Evolutionary conservation across 2,888 invertebrate species (phyloP), one percentile per base, ranked within the genome.

Genomic region (Oxyteleia sp.): DNA sequence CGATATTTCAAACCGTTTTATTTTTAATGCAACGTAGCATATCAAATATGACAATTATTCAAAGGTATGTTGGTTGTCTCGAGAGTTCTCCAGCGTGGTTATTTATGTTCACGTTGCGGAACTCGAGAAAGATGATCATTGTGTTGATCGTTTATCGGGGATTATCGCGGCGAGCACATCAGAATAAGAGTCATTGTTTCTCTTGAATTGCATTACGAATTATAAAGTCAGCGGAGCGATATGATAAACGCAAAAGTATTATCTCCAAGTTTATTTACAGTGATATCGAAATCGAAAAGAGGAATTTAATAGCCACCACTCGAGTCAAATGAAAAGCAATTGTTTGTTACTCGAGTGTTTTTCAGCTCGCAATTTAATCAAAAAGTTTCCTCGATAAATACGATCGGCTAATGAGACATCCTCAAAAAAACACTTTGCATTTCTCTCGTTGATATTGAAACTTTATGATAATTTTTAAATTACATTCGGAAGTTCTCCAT

Each of bases 71-170:
- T 59, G 51, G 38, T 18, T 68, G 66, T 49, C 59, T 59, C 23
- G 41, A 59, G 18, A 68, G 43, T 66, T 61, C 35, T 64, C 18
- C 61, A 61, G 16, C 26, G 61, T 16, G 61, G 45, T 69, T 69
- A 69, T 78, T 69, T 63, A 78, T 47, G 69, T 63, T 69, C 47
- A 20, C 61, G 57, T 80, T 66, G 41, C 72, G 64, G 66, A 80
- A 72, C 79, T 66, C 35, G 63, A 71, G 79, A 66, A 80, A 80
- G 79, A 80, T 72, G 71, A 80, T 79, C 76, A 49, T 55, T 45
- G 49, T 59, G 66, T 72, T 72, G 72, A 66, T 80, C 72, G 45
- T 80, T 71, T 80, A 80, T 71, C 66, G 69, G 29, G 57, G 18
- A 18, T 79, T 71, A 79, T 79, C 76, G 41, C 32, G 20, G 57